These are phyloP conservation scores for Neoarius graeffei DNA, from an alignment of 2,113 vertebrate species.

Conservation along the genomic window DNA sequence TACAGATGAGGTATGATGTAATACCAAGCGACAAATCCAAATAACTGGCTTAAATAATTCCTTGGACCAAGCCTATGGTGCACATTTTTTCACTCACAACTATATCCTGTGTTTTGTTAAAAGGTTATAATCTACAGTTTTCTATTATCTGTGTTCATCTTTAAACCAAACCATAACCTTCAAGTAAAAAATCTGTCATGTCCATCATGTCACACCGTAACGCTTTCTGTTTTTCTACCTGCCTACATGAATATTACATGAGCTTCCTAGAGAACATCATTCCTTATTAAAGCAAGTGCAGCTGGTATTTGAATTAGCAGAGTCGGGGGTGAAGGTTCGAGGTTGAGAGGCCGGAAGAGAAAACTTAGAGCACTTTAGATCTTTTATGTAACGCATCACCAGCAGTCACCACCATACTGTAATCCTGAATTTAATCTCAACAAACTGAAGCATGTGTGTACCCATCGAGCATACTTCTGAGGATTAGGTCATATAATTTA, in stretches of 20 bases:
- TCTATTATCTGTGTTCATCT: not conserved
- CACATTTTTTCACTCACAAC: not conserved
- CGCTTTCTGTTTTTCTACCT: not conserved
- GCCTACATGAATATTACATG: not conserved
- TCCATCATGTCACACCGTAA: not conserved
- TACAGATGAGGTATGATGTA: not conserved
- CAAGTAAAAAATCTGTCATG: not conserved
- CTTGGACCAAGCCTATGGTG: not conserved
- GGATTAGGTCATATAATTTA: not conserved
- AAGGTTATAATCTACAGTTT: not conserved
- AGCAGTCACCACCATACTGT: not conserved
- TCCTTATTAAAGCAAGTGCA: not conserved
- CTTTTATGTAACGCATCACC: not conserved
- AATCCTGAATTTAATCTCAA: conserved; percentile 27
- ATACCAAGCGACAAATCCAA: not conserved
- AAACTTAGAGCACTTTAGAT: not conserved
- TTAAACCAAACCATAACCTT: not conserved
- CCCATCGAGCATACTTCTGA: not conserved
- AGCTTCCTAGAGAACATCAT: not conserved
- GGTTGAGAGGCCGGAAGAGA: not conserved
- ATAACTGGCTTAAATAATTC: not conserved
- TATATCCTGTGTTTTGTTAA: not conserved
- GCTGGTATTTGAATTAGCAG: not conserved
- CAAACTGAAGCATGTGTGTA: conserved; percentile 1
- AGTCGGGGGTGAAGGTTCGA: not conserved